These are phyloP conservation scores for Ophiothrix spiculata DNA, from an alignment of 35 echinoderm and acorn worm species.

Conservation along the genomic window DNA sequence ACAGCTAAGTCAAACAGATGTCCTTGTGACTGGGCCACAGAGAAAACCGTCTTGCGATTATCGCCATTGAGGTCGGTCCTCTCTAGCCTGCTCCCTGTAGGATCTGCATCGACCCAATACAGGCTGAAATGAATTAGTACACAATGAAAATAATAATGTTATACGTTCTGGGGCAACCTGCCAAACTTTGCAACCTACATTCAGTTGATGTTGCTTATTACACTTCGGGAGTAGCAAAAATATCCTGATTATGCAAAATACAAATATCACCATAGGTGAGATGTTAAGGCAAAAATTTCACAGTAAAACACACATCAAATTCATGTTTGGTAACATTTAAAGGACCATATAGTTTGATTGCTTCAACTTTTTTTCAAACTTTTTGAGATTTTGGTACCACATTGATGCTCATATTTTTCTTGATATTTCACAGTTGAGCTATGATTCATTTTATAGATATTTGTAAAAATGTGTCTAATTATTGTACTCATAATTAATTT, in stretches of 20 bases:
- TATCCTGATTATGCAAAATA: not conserved
- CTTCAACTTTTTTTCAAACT: not conserved
- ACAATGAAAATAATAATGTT: not conserved
- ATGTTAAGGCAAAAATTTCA: not conserved
- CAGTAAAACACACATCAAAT: not conserved
- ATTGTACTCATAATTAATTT: too few relatives aligned
- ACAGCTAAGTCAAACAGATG: conserved; percentile 71
- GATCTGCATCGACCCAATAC: conserved; percentile 80
- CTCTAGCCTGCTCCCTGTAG: conserved; percentile 58
- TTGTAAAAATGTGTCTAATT: too few relatives aligned
- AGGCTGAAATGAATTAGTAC: conserved; percentile 21
- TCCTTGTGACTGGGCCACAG: not conserved
- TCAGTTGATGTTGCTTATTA: not conserved
- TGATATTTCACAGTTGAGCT: too few relatives aligned
- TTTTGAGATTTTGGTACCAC: too few relatives aligned
- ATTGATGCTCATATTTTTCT: too few relatives aligned
- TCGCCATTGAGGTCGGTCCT: conserved; percentile 33
- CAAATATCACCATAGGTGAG: not conserved
- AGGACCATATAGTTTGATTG: not conserved
- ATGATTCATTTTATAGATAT: too few relatives aligned
- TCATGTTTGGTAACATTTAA: not conserved
- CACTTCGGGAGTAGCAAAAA: not conserved
- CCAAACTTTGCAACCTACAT: not conserved
- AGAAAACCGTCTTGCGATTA: conserved; percentile 31
- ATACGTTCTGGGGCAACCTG: not conserved